These are phyloP conservation scores for Lagodon rhomboides DNA, from an alignment of 2,797 vertebrate genomes.

Conservation along the genomic window DNA sequence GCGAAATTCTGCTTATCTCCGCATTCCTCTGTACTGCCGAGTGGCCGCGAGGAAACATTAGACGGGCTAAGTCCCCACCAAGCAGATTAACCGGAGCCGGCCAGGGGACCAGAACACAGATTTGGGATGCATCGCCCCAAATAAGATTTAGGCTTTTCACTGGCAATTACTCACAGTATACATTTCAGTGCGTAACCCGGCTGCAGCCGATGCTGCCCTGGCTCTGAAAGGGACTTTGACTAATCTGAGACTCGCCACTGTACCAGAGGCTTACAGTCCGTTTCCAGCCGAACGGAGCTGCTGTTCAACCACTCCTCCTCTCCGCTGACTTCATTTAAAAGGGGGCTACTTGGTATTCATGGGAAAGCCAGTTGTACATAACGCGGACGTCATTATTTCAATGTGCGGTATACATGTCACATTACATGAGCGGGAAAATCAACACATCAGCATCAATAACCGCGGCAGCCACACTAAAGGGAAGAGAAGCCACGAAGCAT, in stretches of 20 bases:
- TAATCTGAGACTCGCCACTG: constrained; percentile 66
- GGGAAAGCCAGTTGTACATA: constrained; percentile 44
- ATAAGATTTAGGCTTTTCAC: constrained; percentile 81
- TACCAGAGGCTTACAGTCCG: constrained; percentile 50
- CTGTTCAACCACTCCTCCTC: constrained; percentile 23
- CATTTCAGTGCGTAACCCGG: constrained; percentile 61
- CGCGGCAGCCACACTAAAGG: constrained; percentile 9
- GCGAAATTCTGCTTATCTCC: constrained; percentile 65
- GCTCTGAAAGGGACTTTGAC: constrained; percentile 63
- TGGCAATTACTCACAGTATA: constrained; percentile 77
- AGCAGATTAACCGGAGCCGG: constrained; percentile 79
- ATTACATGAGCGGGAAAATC: constrained; percentile 49
- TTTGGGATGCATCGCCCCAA: constrained; percentile 77
- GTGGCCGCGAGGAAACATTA: constrained; percentile 64
- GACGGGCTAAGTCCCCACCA: constrained; percentile 69
- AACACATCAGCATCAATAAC: constrained; percentile 58
- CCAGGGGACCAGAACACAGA: constrained; percentile 70
- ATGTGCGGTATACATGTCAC: constrained; percentile 51
- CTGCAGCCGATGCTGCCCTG: constrained; percentile 49
- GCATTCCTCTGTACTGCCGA: constrained; percentile 62
- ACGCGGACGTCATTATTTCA: constrained; percentile 51
- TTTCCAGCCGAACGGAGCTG: constrained; percentile 51
- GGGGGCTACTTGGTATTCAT: constrained; percentile 54
- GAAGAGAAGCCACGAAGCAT: constrained; percentile 17
- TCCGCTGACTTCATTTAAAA: constrained; percentile 39